These are phyloP conservation scores for Tympanoctomys barrerae DNA, from an alignment of 2,797 vertebrate species.

Conservation along the genomic window DNA sequence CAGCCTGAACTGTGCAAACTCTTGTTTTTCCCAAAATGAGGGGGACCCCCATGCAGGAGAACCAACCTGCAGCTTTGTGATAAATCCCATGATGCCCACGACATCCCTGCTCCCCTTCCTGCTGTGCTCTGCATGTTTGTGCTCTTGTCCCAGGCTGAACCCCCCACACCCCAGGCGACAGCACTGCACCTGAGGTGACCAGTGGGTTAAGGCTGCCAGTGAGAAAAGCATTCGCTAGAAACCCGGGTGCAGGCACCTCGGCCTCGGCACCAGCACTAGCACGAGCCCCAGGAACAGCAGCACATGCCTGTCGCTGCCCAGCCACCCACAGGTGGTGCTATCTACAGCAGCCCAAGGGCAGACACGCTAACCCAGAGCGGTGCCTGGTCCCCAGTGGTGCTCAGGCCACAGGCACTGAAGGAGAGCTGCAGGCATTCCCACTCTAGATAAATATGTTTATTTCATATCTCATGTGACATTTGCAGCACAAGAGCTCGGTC, in stretches of 20 bases:
- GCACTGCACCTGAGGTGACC: not conserved
- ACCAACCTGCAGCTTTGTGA: not conserved
- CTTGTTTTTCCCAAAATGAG: not conserved
- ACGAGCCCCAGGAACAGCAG: not conserved
- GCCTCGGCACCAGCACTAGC: not conserved
- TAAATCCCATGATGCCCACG: not conserved
- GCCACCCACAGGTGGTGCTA: not conserved
- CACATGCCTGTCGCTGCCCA: not conserved
- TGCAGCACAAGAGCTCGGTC: conserved; percentile 45
- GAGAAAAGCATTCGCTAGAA: not conserved
- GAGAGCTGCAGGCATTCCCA: not conserved
- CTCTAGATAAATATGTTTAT: conserved; percentile 77
- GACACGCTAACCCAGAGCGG: not conserved
- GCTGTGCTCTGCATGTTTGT: not conserved
- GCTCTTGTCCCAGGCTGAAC: not conserved
- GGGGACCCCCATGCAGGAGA: not conserved
- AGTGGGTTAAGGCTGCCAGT: not conserved
- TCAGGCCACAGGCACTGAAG: not conserved
- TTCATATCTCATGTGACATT: conserved; percentile 61
- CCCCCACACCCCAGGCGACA: not conserved
- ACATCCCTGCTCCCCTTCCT: not conserved
- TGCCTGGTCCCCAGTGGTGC: not conserved
- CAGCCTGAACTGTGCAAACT: not conserved
- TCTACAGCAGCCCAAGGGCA: not conserved
- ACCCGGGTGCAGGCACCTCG: not conserved